Conservation (phyloP, 2,113 vertebrate genomes). For the Rhabdornis inornatus region DNA sequence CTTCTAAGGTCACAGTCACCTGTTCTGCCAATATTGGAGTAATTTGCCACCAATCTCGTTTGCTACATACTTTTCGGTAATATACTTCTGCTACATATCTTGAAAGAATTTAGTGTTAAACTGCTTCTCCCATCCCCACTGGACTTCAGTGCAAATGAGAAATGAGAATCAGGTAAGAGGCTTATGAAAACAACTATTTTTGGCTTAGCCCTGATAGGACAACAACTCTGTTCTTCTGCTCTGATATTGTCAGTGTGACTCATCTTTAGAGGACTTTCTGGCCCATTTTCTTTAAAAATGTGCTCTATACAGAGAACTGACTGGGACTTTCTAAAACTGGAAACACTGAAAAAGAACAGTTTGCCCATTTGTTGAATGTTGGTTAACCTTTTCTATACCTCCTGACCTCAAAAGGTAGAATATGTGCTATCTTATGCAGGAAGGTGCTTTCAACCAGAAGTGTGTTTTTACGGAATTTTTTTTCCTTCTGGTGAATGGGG, state of each 20-base stretch:
- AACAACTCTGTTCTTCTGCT: background rate
- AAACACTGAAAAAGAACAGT: background rate
- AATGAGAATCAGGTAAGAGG: constrained; percentile 22
- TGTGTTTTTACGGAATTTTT: background rate
- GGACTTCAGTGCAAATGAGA: background rate
- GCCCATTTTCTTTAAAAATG: constrained; percentile 32
- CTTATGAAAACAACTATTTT: constrained; percentile 56
- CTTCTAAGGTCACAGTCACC: background rate
- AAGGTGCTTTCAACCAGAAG: background rate
- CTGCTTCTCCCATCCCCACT: background rate
- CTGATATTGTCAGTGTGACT: constrained; percentile 9
- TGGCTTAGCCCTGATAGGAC: background rate
- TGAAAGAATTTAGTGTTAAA: background rate
- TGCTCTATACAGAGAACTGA: background rate
- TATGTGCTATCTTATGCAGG: background rate
- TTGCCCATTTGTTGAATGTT: background rate
- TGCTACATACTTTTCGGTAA: background rate
- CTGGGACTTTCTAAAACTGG: constrained; percentile 15
- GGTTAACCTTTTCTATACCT: background rate
- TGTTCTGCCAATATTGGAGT: background rate
- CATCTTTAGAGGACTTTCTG: constrained; percentile 42
- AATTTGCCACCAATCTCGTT: background rate
- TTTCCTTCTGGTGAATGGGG: background rate
- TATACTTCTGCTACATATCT: background rate
- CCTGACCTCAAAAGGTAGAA: background rate